Base-by-base conservation (phyloP, 2,888 invertebrate genomes). In the Candidula unifasciata region DNA sequence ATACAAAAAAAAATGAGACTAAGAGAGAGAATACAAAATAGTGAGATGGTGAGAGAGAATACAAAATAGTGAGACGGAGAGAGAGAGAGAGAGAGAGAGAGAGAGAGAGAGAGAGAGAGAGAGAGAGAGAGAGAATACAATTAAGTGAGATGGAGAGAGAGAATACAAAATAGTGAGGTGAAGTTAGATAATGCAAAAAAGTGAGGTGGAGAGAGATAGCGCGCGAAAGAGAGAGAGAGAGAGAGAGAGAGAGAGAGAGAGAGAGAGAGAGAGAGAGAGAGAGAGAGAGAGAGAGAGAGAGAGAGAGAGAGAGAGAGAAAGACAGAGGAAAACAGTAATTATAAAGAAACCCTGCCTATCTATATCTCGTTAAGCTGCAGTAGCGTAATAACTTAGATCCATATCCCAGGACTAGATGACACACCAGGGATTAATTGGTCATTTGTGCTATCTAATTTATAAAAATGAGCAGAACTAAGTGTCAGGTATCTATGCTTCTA, bases 141-240 rank as follows among this genome's bases (percentile, higher is more conserved):
- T 76, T 52, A 52, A 52, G 6, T 68, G 44, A 68, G 21, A 69
- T 68, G 60, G 33, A 80, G 68, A 68, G 68, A 80, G 44, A 80
- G 13, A 66, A 13, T 10, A 13, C 6, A 13, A 44, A 13, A 44
- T 6, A 44, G 44, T 10, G 44, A 44, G 44, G n/a, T n/a, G n/a
- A n/a, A n/a, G n/a, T n/a, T n/a, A n/a, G n/a, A n/a, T n/a, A n/a
- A n/a, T n/a, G n/a, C n/a, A n/a, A n/a, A n/a, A n/a, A n/a, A n/a
- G n/a, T n/a, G n/a, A n/a, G n/a, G 60, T 60, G 33, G 79, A 76
- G 13, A 79, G 79, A 79, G 21, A 79, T 64, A 79, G 6, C 60
- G 64, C 35, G 10, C 60, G 66, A 64, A 21, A 64, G 64, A 35
- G 27, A 79, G 64, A 60, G 5, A 66, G 66, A 60, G 27, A 66